These are phyloP conservation scores for Hydra vulgaris DNA, from an alignment of 30 jellyfish, hydroid and myxozoan genomes.

Conservation along the genomic window DNA sequence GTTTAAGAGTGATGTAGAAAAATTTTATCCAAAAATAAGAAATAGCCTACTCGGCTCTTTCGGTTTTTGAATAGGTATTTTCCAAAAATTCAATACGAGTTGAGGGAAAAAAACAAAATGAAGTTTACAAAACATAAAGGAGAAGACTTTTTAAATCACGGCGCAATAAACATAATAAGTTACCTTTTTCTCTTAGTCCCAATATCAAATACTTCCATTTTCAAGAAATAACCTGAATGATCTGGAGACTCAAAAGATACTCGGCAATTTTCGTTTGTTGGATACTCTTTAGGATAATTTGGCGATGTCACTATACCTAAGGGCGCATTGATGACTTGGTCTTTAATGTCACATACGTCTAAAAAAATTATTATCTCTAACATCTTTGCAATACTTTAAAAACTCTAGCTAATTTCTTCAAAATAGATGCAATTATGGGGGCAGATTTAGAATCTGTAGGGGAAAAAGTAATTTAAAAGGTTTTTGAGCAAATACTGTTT, in stretches of 20 bases:
- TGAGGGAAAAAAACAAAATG: no score
- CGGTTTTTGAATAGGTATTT: no score
- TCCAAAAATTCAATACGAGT: no score
- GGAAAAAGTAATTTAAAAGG: no score
- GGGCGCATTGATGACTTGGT: conserved; percentile 35
- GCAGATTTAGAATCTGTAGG: no score
- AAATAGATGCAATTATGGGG: neutral
- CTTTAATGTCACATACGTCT: conserved; percentile 77
- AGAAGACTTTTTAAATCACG: no score
- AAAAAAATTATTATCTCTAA: neutral
- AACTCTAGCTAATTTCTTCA: neutral
- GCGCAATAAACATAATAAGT: no score
- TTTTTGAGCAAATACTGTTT: no score
- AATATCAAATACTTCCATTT: conserved; percentile 51
- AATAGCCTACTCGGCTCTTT: no score
- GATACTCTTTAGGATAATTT: conserved; percentile 66
- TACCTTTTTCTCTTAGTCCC: conserved; percentile 54
- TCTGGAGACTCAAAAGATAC: conserved; percentile 52
- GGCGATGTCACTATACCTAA: conserved; percentile 82
- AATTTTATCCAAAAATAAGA: no score
- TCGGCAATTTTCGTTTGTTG: conserved; percentile 69
- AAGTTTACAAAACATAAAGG: no score
- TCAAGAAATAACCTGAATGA: conserved; percentile 46
- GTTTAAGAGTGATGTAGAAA: no score
- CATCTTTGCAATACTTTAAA: neutral